Conservation (phyloP, 2,113 vertebrate species). For the Apistogramma diplotaenia region DNA sequence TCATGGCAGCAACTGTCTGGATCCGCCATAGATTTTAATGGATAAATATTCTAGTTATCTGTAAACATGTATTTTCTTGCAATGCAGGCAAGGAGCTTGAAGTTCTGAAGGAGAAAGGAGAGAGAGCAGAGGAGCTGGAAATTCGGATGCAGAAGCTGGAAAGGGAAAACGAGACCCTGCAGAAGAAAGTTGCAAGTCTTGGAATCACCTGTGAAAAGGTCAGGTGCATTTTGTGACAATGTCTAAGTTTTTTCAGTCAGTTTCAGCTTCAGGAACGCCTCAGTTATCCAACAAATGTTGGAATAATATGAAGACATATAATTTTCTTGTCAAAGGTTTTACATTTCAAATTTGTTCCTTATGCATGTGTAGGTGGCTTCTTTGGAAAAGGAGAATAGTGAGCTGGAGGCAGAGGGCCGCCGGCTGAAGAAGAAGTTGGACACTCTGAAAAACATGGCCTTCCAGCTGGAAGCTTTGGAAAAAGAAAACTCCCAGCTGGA, state of each 20-base stretch:
- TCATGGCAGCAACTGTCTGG: not conserved
- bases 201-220: conserved; percentile 94
- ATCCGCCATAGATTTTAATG: not conserved
- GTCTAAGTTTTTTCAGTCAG: not conserved
- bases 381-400: conserved; percentile 91
- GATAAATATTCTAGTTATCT: not conserved
- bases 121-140: conserved; percentile 91
- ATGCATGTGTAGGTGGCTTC: conserved; percentile 70
- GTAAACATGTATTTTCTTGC: not conserved
- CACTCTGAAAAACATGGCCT: conserved; percentile 85
- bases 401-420: conserved; percentile 88
- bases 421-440: conserved; percentile 92
- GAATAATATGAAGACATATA: not conserved
- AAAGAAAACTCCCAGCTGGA: conserved; percentile 95
- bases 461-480: conserved; percentile 90
- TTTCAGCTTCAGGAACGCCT: not conserved
- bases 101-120: conserved; percentile 90
- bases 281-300: not conserved
- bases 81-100: conserved; percentile 87
- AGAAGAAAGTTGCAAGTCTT: conserved; percentile 90
- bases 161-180: conserved; percentile 90
- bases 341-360: not conserved
- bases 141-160: conserved; percentile 84
- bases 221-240: not conserved
- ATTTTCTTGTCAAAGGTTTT: not conserved